Evolutionary conservation across 1,140 invertebrate genomes (phyloP), one percentile per base, ranked within the genome.

Genomic region (Neodiprion virginianus): DNA sequence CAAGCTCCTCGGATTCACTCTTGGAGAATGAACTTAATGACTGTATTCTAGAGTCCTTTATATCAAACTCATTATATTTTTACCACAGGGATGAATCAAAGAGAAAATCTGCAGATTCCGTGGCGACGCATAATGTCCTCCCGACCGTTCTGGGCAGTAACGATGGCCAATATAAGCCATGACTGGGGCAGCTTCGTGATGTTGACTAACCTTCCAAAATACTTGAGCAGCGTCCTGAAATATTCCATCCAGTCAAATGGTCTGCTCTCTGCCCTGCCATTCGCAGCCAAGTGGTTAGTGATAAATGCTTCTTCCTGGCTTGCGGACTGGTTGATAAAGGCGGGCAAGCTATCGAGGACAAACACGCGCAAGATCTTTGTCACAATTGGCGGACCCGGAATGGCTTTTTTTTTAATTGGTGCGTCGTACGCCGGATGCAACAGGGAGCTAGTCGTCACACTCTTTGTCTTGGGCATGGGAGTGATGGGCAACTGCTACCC

Each of bases 181-280:
- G 95, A 97, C 87, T 98, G 96, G 95, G 95, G 94, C 48, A 95
- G 96, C 84, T 97, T 96, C 83, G 97, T 95, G 11, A 93, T 97
- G 90, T 91, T 97, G 1, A 96, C 95, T 8, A 94, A 96, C 84
- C 88, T 98, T 47, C 96, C 96, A 4, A 96, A 94, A 91, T 98
- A 96, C 86, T 94, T 98, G 92, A 92, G 93, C 72, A 92, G 95
- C 83, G 93, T 97, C 7, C 87, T 98, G 9, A 92, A 95, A 82
- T 96, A 95, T 85, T 92, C 95, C 78, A 94, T 97, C 66, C 91
- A 90, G 79, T 84, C 91, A 77, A 92, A 93, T 75, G 93, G 93
- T 5, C 81, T 91, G 1, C 89, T 93, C 61, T 93, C 92, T 5
- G 90, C 93, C 0, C 75, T 94, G 47, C 93, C 93, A 0, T 94